phyloP scores from a whole-genome alignment of 2,888 invertebrate species.

The Colostygia pectinataria region DNA sequence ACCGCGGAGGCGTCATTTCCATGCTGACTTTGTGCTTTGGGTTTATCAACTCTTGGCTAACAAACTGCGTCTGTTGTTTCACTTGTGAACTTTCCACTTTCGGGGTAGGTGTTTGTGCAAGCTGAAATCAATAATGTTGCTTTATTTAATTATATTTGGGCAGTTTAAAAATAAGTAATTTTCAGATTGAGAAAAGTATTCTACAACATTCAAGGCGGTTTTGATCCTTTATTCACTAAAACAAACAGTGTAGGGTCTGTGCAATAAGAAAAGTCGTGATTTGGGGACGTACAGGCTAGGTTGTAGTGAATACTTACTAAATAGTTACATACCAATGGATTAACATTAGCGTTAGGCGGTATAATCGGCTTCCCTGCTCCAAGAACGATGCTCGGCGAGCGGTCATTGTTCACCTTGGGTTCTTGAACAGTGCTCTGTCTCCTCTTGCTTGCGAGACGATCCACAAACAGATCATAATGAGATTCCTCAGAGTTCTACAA shows the following conservation, averaged over 20 bases:
- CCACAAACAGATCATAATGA: conserved; percentile 88
- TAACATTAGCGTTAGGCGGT: conserved; percentile 64
- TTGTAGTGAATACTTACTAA: no score
- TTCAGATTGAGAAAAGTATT: no score
- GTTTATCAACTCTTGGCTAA: conserved; percentile 60
- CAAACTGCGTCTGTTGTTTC: conserved; percentile 63
- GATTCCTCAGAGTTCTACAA: conserved; percentile 86
- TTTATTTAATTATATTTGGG: no score
- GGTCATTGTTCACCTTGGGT: conserved; percentile 56
- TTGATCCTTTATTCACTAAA: no score
- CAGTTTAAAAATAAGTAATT: no score
- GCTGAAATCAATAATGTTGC: no score
- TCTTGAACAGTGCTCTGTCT: conserved; percentile 87
- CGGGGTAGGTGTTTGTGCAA: conserved; percentile 60
- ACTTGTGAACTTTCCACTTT: conserved; percentile 45
- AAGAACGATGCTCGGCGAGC: conserved; percentile 73
- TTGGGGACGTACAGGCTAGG: no score
- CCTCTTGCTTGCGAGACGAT: conserved; percentile 88
- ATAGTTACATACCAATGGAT: conserved; percentile 64
- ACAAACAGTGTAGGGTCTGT: no score
- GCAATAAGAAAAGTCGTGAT: no score
- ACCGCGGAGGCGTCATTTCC: conserved; percentile 62
- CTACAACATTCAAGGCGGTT: no score
- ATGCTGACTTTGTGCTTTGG: conserved; percentile 57
- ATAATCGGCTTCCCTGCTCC: conserved; percentile 78